These are phyloP conservation scores for Pycnonotus jocosus DNA, from an alignment of 2,113 vertebrate genomes.

Conservation along the genomic window DNA sequence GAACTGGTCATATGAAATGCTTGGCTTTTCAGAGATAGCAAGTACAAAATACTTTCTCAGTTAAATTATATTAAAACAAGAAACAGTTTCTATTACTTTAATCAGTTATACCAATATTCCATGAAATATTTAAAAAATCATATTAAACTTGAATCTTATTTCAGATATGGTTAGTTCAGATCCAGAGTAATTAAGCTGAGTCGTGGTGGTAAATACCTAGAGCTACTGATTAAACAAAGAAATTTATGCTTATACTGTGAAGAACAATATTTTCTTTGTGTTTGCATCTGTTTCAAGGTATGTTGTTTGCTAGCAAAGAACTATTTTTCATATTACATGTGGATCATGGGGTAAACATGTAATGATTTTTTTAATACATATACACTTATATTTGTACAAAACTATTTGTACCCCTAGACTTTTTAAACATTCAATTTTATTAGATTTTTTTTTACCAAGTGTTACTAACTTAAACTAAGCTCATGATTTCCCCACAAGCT, in stretches of 20 bases:
- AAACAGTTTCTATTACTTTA: background rate
- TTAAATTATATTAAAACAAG: background rate
- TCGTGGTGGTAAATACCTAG: background rate
- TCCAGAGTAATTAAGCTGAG: background rate
- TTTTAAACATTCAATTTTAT: background rate
- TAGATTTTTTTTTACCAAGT: background rate
- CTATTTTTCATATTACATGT: background rate
- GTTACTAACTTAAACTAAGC: background rate
- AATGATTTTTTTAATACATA: background rate
- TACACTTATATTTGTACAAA: background rate
- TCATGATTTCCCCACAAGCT: background rate
- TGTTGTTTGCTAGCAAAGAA: background rate
- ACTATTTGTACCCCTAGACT: background rate
- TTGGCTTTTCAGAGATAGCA: background rate
- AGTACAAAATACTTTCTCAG: background rate
- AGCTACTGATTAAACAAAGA: background rate
- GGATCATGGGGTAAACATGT: rapidly evolving
- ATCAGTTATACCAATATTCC: background rate
- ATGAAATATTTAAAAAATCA: background rate
- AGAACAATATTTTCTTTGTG: background rate
- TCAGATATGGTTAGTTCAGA: background rate
- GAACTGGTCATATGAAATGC: background rate
- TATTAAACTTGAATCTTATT: background rate
- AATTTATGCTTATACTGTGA: background rate
- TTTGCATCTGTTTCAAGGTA: background rate